Conservation (phyloP, 2,888 invertebrate species). For the Dasypolia templi region DNA sequence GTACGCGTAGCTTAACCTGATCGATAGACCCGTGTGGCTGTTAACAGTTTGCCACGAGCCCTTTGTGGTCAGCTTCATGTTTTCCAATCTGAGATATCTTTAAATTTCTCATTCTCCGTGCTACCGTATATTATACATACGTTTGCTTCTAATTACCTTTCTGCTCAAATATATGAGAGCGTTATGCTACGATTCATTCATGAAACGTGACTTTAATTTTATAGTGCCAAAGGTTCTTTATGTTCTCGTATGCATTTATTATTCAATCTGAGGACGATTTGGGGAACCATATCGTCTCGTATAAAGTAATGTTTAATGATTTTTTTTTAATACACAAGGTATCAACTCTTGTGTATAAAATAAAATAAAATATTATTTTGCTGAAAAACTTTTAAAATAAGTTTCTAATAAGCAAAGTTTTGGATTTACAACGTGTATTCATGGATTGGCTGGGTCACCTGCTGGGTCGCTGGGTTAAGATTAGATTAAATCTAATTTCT, state of each 20-base stretch:
- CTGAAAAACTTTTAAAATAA: not conserved
- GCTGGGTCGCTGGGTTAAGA: not conserved
- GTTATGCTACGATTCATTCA: slow-evolving; percentile 5
- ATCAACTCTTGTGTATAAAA: not conserved
- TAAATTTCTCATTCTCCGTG: not conserved
- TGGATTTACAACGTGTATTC: too few relatives aligned
- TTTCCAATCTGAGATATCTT: not conserved
- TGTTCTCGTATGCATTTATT: not conserved
- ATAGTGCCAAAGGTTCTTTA: not conserved
- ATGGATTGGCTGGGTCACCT: too few relatives aligned
- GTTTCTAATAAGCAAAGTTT: too few relatives aligned
- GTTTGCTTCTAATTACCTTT: not conserved
- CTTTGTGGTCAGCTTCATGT: not conserved
- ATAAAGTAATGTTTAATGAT: too few relatives aligned
- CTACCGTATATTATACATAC: not conserved
- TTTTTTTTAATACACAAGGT: too few relatives aligned
- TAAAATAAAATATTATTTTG: not conserved
- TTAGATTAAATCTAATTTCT: not conserved
- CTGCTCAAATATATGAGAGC: slow-evolving; percentile 5
- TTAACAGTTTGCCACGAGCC: too few relatives aligned
- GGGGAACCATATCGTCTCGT: too few relatives aligned
- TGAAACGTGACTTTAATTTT: slow-evolving; percentile 15
- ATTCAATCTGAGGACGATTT: not conserved
- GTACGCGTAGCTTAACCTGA: not conserved
- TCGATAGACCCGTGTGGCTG: not conserved